Conservation (phyloP, 2,797 vertebrate species). For the Pangasius krempfi region DNA sequence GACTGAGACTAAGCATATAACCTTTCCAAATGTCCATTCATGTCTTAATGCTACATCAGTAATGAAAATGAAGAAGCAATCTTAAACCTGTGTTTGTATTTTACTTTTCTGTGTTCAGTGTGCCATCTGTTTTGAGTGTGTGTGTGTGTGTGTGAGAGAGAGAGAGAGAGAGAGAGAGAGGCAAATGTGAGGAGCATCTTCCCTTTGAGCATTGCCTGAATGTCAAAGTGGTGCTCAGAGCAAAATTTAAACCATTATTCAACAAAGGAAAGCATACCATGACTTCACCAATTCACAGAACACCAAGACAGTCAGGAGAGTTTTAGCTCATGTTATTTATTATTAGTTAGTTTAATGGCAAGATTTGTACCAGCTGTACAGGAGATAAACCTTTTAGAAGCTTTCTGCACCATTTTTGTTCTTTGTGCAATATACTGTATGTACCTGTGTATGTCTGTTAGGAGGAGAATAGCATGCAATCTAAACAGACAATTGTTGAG, state of each 20-base stretch:
- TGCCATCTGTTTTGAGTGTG: not conserved
- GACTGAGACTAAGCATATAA: constrained; percentile 70
- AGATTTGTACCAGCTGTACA: constrained; percentile 66
- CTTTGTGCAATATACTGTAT: not conserved
- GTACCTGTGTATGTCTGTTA: constrained; percentile 65
- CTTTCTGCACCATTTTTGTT: constrained; percentile 67
- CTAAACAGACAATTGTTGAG: constrained; percentile 72
- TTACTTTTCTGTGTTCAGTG: constrained; percentile 23
- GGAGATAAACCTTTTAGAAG: constrained; percentile 64
- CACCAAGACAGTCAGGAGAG: constrained; percentile 65
- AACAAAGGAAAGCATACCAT: constrained; percentile 28
- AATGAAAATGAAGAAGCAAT: constrained; percentile 76
- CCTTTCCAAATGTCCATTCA: constrained; percentile 73
- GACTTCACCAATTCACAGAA: constrained; percentile 60
- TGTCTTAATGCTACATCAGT: constrained; percentile 71
- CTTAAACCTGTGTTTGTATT: constrained; percentile 59
- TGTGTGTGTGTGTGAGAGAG: constrained; percentile 1
- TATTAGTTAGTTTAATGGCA: constrained; percentile 64
- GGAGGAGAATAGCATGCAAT: constrained; percentile 63
- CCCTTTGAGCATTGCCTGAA: constrained; percentile 30
- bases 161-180: constrained; percentile 49
- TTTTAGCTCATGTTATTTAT: constrained; percentile 66
- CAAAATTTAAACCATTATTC: constrained; percentile 58
- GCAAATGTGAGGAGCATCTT: not conserved
- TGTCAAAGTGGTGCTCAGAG: constrained; percentile 38